A percentile compares a stretch with the other conserved stretches of the same genome.
Evolutionary conservation across 2,113 vertebrate genomes (phyloP).

Genomic region (Hydrolagus affinis): DNA sequence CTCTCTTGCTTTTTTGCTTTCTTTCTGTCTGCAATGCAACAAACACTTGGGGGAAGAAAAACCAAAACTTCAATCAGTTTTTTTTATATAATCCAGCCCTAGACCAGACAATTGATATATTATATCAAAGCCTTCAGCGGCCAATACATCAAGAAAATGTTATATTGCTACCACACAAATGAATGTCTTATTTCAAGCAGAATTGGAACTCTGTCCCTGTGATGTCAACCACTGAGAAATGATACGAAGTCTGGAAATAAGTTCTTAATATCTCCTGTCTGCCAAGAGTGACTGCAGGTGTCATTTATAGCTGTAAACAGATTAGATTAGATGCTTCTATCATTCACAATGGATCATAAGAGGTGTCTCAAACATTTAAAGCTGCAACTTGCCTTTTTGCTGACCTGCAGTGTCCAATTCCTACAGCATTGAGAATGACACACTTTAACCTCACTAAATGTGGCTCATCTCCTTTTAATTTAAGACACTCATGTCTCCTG

Average conservation of each 20-base stretch:
- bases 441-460: background rate
- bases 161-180: slow-evolving; percentile 40
- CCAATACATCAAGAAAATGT: background rate
- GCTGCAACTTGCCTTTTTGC: slow-evolving; percentile 7
- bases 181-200: slow-evolving; percentile 40
- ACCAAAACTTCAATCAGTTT: background rate
- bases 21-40: background rate
- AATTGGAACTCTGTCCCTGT: slow-evolving; percentile 40
- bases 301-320: slow-evolving; percentile 44
- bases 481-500: background rate
- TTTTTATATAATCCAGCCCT: background rate
- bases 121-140: background rate
- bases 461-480: slow-evolving; percentile 1
- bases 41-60: background rate
- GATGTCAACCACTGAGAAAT: slow-evolving; percentile 42
- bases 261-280: slow-evolving; percentile 42
- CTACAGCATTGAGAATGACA: background rate
- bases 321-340: slow-evolving; percentile 41
- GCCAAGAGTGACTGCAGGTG: slow-evolving; percentile 41
- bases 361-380: slow-evolving; percentile 7
- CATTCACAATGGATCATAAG: slow-evolving; percentile 41
- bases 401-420: background rate
- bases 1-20: background rate
- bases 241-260: slow-evolving; percentile 38
- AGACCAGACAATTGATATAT: too few species aligned